These are phyloP conservation scores for Erinaceus europaeus DNA, from an alignment of 2,113 vertebrate species.

Conservation along the genomic window DNA sequence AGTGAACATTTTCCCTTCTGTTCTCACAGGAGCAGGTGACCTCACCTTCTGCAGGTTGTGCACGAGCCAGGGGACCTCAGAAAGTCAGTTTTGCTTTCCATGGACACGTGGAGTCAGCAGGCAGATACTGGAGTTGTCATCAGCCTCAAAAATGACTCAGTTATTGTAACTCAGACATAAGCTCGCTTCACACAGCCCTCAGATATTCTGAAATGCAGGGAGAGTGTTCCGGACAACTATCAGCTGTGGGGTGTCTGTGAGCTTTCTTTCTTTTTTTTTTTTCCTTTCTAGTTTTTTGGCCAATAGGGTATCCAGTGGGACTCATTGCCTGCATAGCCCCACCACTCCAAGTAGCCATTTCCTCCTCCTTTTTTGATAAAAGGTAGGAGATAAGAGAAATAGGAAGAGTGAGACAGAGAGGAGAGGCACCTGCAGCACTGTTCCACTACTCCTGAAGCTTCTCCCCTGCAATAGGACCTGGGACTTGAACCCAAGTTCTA, in stretches of 20 bases:
- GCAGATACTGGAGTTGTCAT: neutral
- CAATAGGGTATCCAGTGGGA: too few relatives aligned
- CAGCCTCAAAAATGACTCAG: neutral
- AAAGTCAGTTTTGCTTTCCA: neutral
- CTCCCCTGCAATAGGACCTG: too few relatives aligned
- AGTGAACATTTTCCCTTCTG: neutral
- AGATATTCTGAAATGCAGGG: neutral
- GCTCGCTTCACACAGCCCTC: neutral
- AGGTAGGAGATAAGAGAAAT: too few relatives aligned
- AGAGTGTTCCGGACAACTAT: neutral
- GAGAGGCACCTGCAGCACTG: too few relatives aligned
- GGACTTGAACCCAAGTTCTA: too few relatives aligned
- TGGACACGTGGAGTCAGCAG: neutral
- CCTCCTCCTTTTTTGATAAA: too few relatives aligned
- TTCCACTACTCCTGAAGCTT: too few relatives aligned
- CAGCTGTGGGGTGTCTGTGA: neutral
- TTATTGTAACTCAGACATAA: conserved; percentile 22
- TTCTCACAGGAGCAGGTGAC: neutral
- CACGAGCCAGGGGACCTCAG: neutral
- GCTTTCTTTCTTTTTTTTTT: too few relatives aligned
- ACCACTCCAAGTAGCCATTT: too few relatives aligned
- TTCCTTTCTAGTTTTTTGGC: too few relatives aligned
- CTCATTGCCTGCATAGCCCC: too few relatives aligned
- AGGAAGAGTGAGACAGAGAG: too few relatives aligned
- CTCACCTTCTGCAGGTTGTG: neutral